Evolutionary conservation across 2,113 vertebrate genomes (phyloP).

Genomic region (Brienomyrus brachyistius): DNA sequence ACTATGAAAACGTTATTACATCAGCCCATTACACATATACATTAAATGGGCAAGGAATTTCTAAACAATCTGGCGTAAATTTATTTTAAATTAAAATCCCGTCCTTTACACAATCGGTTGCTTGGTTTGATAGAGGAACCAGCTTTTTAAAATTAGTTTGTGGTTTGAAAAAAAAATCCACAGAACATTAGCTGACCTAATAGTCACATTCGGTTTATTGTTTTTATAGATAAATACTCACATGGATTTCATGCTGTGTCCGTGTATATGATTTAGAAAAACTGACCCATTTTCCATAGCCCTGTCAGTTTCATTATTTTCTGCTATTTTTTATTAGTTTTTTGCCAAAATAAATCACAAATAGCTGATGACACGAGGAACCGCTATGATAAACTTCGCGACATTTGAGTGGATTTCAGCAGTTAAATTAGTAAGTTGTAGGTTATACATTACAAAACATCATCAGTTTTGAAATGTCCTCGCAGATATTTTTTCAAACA

Average conservation of each 20-base stretch:
- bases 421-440: neutral
- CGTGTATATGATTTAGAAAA: neutral
- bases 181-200: neutral
- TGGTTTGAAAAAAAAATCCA: neutral
- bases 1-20: neutral
- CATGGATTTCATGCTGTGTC: neutral
- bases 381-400: neutral
- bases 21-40: neutral
- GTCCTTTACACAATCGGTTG: neutral
- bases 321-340: neutral
- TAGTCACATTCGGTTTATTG: neutral
- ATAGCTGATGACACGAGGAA: neutral
- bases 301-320: neutral
- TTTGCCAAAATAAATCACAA: neutral
- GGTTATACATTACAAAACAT: neutral
- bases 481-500: neutral
- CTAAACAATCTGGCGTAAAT: neutral
- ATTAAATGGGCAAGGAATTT: neutral
- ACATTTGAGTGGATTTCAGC: neutral
- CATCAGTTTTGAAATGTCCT: neutral
- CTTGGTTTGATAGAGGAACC: neutral
- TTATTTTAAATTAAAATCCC: neutral
- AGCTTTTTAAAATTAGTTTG: neutral
- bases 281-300: neutral
- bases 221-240: neutral